Percentiles rank a stretch among this genome's conserved stretches.
Evolutionary conservation across 2,797 vertebrate species (phyloP).

Genomic region (Bradypus variegatus): DNA sequence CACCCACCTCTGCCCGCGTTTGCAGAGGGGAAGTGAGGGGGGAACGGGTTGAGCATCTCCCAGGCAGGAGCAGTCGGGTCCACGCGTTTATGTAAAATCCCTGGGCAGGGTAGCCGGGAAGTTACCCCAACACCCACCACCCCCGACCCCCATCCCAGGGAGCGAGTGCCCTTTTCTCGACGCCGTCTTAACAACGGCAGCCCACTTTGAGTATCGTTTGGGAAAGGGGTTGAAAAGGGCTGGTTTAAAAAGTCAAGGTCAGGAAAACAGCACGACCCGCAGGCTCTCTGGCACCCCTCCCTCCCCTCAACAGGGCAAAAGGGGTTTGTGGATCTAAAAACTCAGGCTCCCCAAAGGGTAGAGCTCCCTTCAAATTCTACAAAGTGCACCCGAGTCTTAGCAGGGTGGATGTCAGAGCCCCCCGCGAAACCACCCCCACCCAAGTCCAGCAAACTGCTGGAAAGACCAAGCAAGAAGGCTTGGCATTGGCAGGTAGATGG

Average conservation of each 20-base stretch:
- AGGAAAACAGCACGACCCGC: background rate
- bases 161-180: background rate
- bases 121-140: background rate
- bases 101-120: background rate
- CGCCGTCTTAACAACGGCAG: background rate
- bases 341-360: background rate
- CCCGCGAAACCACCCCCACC: background rate
- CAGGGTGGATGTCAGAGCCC: background rate
- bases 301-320: background rate
- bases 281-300: background rate
- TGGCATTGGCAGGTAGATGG: constrained; percentile 2
- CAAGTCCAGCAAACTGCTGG: background rate
- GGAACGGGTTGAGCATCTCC: background rate
- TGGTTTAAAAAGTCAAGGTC: background rate
- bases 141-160: background rate
- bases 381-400: background rate
- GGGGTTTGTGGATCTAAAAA: background rate
- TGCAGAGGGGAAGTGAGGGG: background rate
- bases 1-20: constrained; percentile 1
- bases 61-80: background rate
- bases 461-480: background rate
- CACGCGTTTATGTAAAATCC: background rate
- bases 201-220: background rate
- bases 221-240: background rate
- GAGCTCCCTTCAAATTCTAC: background rate